Base-by-base conservation (phyloP, 64 coral and sea anemone species). In the Montipora efflorescens region DNA sequence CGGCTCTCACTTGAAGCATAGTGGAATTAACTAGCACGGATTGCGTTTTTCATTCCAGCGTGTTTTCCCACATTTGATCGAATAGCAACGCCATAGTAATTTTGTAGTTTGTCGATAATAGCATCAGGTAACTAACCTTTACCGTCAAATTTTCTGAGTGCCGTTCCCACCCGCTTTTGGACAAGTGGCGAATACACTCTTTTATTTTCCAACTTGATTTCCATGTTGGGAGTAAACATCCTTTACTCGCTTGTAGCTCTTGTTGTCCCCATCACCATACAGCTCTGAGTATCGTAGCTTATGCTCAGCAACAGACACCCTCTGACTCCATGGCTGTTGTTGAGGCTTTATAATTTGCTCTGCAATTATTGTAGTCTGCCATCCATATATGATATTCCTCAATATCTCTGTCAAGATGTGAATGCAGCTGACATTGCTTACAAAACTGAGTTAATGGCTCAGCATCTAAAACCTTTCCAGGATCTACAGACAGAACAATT, bases 291-390 rank as follows among this genome's bases (percentile, higher is more conserved):
- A 86, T 13, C 59, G 21, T 2, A 86, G 47, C 5, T 86, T 86
- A 19, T 86, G 82, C 25, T n/a, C 69, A 5, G 7, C 82, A 67
- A 67, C 25, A 14, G 82, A 86, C 4, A 16, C 47, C 59, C 82
- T 86, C 22, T 0, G 59, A 3, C 53, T 86, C 59, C 59, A 86
- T 69, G 18, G 82, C 28, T 67, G 59, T 58, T 47, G 82, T 28
- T 44, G 59, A 86, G 8, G 21, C 59, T 21, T 69, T 18, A 50
- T 45, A 69, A 47, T 86, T 86, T 10, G 82, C 23, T 45, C 69
- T 86, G 67, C 59, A 86, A 10, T 86, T 86, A 69, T 67, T 86
- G 51, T 86, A 25, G 2, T 86, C 82, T 67, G 82, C 82, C 48
- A 19, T 84, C 82, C 59, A 86, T 20, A 16, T 47, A 44, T 6